These are phyloP conservation scores for Ptilonorhynchus violaceus DNA, from an alignment of 2,113 vertebrate genomes.

Conservation along the genomic window DNA sequence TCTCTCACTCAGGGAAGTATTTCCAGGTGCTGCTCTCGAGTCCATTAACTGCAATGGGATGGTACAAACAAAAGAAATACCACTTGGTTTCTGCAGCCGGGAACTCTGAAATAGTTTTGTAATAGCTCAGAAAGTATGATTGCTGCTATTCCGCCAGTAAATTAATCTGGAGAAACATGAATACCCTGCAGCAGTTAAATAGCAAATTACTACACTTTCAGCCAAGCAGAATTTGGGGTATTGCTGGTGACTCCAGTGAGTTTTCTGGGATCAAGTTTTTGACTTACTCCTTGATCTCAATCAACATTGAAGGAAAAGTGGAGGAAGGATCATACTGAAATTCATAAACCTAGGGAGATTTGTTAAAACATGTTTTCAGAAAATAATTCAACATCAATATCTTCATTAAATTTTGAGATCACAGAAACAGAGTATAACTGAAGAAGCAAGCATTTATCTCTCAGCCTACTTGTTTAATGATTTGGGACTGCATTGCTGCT, in stretches of 20 bases:
- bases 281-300: neutral
- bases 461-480: neutral
- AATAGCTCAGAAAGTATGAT: neutral
- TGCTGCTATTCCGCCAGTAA: neutral
- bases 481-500: neutral
- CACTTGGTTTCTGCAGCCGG: neutral
- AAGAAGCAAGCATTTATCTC: neutral
- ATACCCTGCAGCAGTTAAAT: neutral
- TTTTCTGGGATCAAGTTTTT: neutral
- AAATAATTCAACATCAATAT: neutral
- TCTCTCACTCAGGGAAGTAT: conserved; percentile 33
- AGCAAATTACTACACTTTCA: neutral
- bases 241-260: neutral
- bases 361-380: neutral
- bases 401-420: neutral
- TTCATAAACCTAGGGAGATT: neutral
- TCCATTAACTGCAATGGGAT: neutral
- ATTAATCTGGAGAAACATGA: neutral
- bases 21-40: conserved; percentile 34
- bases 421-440: neutral
- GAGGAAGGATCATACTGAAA: neutral
- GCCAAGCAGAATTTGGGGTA: neutral
- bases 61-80: neutral
- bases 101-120: neutral
- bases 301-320: neutral